phyloP scores from a whole-genome alignment of 2,888 invertebrate species.

The Stramonita haemastoma region DNA sequence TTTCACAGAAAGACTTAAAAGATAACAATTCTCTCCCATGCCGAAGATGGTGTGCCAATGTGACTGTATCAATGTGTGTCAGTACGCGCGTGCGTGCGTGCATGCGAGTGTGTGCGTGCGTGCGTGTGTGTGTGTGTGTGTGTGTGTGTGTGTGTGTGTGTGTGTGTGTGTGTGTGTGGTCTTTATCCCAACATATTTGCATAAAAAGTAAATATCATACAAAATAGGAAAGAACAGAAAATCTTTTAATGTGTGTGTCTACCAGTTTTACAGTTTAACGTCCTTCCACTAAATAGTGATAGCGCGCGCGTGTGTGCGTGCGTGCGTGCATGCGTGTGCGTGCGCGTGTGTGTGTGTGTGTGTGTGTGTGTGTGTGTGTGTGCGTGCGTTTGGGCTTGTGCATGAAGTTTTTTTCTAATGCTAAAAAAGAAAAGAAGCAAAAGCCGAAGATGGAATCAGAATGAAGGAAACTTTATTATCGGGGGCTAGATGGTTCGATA shows the following conservation, averaged over 20 bases:
- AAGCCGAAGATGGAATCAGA: too few species aligned
- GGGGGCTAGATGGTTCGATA: too few species aligned
- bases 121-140: background rate
- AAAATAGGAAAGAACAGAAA: background rate
- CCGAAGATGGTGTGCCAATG: background rate
- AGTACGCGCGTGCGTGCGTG: background rate
- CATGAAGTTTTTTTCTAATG: too few species aligned
- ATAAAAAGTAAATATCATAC: too few species aligned
- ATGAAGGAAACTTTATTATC: too few species aligned
- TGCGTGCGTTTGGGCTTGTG: background rate
- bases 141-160: conserved; percentile 23
- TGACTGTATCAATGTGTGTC: background rate
- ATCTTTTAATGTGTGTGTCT: background rate
- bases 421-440: too few species aligned
- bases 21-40: too few species aligned
- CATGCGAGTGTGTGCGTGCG: conserved; percentile 5
- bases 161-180: conserved; percentile 2
- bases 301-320: background rate
- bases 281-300: too few species aligned
- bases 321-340: background rate
- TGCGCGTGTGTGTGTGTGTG: background rate
- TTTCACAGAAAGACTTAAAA: too few species aligned
- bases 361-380: background rate
- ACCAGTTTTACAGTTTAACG: background rate
- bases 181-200: background rate